A percentile compares a stretch with the other conserved stretches of the same genome.
Evolutionary conservation across 2,113 vertebrate genomes (phyloP).

Genomic region (Grallaria varia): DNA sequence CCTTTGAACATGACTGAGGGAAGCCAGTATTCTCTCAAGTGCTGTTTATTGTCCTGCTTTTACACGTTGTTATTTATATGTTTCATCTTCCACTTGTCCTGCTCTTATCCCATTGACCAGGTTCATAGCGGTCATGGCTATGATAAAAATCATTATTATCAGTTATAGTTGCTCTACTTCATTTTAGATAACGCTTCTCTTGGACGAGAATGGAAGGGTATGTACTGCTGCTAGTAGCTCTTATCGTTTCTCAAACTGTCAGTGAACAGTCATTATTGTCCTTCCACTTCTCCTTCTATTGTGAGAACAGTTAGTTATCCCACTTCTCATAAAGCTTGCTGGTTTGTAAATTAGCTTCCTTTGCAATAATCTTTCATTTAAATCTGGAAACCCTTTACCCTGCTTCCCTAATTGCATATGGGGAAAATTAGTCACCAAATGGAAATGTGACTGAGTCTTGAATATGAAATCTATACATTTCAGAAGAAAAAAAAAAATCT

Average conservation of each 20-base stretch:
- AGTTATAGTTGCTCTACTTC: not conserved
- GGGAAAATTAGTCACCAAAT: constrained; percentile 8
- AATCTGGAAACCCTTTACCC: constrained; percentile 7
- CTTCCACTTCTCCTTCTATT: constrained; percentile 43
- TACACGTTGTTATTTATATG: constrained; percentile 26
- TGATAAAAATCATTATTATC: constrained; percentile 18
- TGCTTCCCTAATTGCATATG: not conserved
- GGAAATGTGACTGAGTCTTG: not conserved
- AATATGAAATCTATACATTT: not conserved
- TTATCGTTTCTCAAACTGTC: constrained; percentile 35
- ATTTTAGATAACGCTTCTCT: not conserved
- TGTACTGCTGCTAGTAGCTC: not conserved
- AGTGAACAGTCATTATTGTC: constrained; percentile 36
- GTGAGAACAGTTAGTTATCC: constrained; percentile 49
- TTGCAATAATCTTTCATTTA: not conserved
- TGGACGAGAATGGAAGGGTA: not conserved
- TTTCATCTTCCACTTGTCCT: constrained; percentile 36
- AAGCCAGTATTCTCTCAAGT: not conserved
- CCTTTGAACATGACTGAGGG: not conserved
- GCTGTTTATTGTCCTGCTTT: constrained; percentile 6
- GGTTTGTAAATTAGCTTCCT: constrained; percentile 32
- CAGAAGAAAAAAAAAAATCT: not conserved
- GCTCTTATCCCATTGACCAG: constrained; percentile 28
- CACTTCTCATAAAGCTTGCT: constrained; percentile 39
- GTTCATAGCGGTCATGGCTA: not conserved